A percentile compares a stretch with the other conserved stretches of the same genome.
Evolutionary conservation across 1,140 invertebrate species (phyloP).

Genomic region (Drosophila kanapiae): DNA sequence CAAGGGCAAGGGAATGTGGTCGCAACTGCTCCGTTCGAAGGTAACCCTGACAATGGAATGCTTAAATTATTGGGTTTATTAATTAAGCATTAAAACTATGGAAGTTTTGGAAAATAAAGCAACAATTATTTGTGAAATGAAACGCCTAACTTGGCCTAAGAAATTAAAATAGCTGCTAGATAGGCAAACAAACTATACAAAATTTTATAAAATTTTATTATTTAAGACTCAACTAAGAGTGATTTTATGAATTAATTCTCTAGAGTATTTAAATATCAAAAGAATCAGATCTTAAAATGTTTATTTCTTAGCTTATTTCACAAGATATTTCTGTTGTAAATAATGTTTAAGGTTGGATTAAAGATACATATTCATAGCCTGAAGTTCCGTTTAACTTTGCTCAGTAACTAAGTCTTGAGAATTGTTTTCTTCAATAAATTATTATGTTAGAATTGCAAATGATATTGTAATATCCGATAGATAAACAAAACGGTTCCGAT

Average conservation of each 20-base stretch:
- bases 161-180: not conserved
- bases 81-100: not conserved
- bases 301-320: not conserved
- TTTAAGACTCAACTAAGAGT: too few relatives aligned
- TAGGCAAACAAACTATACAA: not conserved
- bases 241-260: not conserved
- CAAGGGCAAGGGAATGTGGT: conserved; percentile 50
- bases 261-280: not conserved
- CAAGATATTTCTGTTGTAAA: too few relatives aligned
- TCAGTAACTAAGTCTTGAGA: not conserved
- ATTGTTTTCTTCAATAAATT: not conserved
- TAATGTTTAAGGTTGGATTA: not conserved
- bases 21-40: not conserved
- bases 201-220: not conserved
- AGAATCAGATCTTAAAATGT: not conserved
- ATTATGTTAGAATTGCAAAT: conserved; percentile 11
- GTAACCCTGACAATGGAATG: not conserved
- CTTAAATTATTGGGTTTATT: not conserved
- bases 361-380: not conserved
- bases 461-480: not conserved
- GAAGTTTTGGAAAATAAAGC: not conserved
- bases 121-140: not conserved
- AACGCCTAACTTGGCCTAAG: not conserved
- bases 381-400: not conserved
- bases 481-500: conserved; percentile 4